Conservation (phyloP, 2,113 vertebrate genomes). For the Alligator sinensis region DNA sequence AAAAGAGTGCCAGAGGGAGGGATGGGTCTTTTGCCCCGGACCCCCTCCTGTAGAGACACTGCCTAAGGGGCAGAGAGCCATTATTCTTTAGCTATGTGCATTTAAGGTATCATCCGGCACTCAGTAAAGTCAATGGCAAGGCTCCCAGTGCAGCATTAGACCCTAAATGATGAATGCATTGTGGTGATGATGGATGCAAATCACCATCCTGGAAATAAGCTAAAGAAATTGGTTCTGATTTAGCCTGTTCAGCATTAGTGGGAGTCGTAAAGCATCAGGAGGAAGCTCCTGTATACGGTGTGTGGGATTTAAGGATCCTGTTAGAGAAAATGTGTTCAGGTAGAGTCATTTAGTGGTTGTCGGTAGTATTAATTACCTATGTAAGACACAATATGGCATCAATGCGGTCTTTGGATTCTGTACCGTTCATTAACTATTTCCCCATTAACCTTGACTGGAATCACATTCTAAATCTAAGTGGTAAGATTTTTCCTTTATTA, state of each 20-base stretch:
- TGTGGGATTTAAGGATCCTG: constrained; percentile 76
- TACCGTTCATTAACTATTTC: constrained; percentile 82
- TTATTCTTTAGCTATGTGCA: neutral
- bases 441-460: constrained; percentile 84
- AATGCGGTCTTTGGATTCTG: constrained; percentile 79
- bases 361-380: constrained; percentile 82
- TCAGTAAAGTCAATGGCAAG: constrained; percentile 31
- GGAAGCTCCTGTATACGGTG: constrained; percentile 47
- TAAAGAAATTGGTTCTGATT: constrained; percentile 56
- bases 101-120: neutral
- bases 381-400: constrained; percentile 78
- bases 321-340: constrained; percentile 73
- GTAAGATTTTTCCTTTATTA: constrained; percentile 74
- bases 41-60: neutral
- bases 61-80: neutral
- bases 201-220: constrained; percentile 52
- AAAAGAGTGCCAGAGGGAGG: neutral
- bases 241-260: constrained; percentile 66
- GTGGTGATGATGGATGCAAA: constrained; percentile 63
- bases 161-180: constrained; percentile 33
- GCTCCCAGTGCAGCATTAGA: constrained; percentile 18
- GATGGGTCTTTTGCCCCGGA: neutral
- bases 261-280: constrained; percentile 70
- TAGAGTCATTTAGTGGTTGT: constrained; percentile 75
- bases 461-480: constrained; percentile 70